Evolutionary conservation across 2,888 invertebrate species (phyloP).

Genomic region (Malachius bipustulatus): DNA sequence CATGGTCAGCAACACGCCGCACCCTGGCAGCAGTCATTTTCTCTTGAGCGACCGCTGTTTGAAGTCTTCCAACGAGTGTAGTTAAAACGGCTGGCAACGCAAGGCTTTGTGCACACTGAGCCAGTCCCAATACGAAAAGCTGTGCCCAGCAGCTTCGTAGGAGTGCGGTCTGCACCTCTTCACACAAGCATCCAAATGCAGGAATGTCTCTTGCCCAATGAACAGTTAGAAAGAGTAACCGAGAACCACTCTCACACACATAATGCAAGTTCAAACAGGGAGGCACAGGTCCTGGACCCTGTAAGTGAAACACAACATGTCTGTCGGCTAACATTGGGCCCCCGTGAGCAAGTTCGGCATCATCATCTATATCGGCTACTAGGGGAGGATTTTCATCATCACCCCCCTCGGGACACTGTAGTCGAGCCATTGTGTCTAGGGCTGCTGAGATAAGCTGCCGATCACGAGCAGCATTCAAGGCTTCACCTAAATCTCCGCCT

Average conservation of each 20-base stretch:
- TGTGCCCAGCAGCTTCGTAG: constrained; percentile 88
- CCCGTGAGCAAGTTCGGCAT: constrained; percentile 38
- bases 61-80: constrained; percentile 70
- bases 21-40: constrained; percentile 68
- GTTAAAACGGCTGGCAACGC: constrained; percentile 71
- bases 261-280: constrained; percentile 88
- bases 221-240: constrained; percentile 79
- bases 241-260: constrained; percentile 88
- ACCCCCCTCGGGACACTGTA: constrained; percentile 34
- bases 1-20: constrained; percentile 59
- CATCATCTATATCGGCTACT: constrained; percentile 25
- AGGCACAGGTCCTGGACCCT: constrained; percentile 67
- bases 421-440: constrained; percentile 53
- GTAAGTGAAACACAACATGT: constrained; percentile 62
- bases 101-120: constrained; percentile 70
- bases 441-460: constrained; percentile 52
- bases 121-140: constrained; percentile 79
- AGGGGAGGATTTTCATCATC: no score
- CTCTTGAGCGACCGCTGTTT: constrained; percentile 58
- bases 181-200: constrained; percentile 67
- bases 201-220: constrained; percentile 83
- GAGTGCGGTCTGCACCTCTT: constrained; percentile 71
- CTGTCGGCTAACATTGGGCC: constrained; percentile 57
- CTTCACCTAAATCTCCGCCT: constrained; percentile 44
- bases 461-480: constrained; percentile 49